A percentile compares a stretch with the other conserved stretches of the same genome.
phyloP scores from a whole-genome alignment of 2,797 vertebrate genomes.

The Bufotes viridis region DNA sequence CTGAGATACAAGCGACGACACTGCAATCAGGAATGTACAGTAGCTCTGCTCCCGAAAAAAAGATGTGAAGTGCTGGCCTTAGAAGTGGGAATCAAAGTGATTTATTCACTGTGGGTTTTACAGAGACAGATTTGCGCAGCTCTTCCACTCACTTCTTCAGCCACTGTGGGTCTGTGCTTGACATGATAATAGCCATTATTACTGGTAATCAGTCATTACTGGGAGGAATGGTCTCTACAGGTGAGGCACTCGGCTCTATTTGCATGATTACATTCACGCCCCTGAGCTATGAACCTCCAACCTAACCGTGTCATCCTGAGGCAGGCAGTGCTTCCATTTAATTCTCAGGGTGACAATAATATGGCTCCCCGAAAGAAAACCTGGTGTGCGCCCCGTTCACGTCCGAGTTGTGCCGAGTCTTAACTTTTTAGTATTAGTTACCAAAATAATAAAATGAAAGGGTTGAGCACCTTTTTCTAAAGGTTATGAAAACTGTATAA shows the following conservation, averaged over 20 bases:
- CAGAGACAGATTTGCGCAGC: constrained; percentile 29
- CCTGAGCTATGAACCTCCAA: constrained; percentile 53
- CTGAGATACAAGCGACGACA: not conserved
- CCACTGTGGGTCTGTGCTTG: constrained; percentile 47
- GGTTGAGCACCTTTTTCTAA: no score
- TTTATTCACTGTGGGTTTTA: constrained; percentile 48
- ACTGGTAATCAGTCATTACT: constrained; percentile 58
- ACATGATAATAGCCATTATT: constrained; percentile 60
- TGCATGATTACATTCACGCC: constrained; percentile 61
- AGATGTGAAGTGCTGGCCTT: constrained; percentile 34
- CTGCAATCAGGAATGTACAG: constrained; percentile 22
- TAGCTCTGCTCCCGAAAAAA: not conserved
- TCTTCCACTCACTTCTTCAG: constrained; percentile 39
- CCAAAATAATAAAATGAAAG: no score
- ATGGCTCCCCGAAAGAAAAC: not conserved
- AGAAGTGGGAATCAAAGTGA: constrained; percentile 38
- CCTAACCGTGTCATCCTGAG: constrained; percentile 2
- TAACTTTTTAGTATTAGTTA: not conserved
- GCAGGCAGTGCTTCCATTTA: constrained; percentile 3
- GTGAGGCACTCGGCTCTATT: constrained; percentile 55
- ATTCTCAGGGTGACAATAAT: constrained; percentile 6
- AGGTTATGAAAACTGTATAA: no score
- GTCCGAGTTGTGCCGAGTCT: not conserved
- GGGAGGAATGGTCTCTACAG: constrained; percentile 52
- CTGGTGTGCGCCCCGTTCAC: not conserved